Evolutionary conservation across 2,797 vertebrate genomes (phyloP), one percentile per base, ranked within the genome.

Genomic region (Parauchenoglanis ngamensis): DNA sequence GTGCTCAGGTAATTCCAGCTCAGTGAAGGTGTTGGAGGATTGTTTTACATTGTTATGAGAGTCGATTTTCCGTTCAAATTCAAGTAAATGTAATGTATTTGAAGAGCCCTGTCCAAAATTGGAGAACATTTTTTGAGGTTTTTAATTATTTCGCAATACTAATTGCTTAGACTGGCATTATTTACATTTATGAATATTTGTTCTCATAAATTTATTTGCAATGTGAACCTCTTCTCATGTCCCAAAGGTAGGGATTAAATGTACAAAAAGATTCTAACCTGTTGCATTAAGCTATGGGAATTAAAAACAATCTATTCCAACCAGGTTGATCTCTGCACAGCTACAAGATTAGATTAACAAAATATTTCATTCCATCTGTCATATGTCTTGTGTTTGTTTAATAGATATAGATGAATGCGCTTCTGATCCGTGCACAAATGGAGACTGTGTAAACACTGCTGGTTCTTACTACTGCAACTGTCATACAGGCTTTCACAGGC

Each of bases 381-480:
- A 3, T 77, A 28, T 83, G 49, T 83, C 31, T 61, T 79, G 49
- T 92, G 46, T 81, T 52, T 83, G 57, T 49, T 54, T 52, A 28
- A 76, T 85, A 96, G 95, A 96, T 92, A 89, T 94, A 91, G 94
- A 96, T 90, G 96, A 96, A 89, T 96, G 96, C 81, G 90, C 75
- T 31, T 94, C 93, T 85, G 93, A 94, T 80, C 95, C 95, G 25
- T 96, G 96, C 82, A 91, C 90, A 70, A 95, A 96, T 40, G 96
- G 95, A 85, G 94, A 96, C 85, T 96, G 95, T 89, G 91, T 96
- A 86, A 96, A 96, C 91, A 96, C 95, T 67, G 94, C 95, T 88
- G 95, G 95, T 59, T 96, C 95, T 61, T 96, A 95, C 94, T 95
- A 95, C 89, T 96, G 96, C 93, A 95, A 94, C 89, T 96, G 95